Evolutionary conservation across 2,113 vertebrate species (phyloP).

Genomic region (Lepisosteus oculatus): DNA sequence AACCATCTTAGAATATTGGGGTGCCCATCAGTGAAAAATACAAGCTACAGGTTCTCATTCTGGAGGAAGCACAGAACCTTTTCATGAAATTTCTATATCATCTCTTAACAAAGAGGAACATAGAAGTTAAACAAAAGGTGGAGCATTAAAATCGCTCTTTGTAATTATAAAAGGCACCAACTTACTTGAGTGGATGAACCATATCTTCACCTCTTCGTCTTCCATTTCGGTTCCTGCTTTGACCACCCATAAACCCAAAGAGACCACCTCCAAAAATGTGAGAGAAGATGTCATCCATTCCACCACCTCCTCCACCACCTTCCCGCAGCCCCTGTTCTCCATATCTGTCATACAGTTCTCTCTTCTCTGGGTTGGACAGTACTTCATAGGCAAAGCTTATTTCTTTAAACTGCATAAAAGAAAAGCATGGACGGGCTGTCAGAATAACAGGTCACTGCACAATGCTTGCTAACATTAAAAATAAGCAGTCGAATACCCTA

Average conservation of each 20-base stretch:
- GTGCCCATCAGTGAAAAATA: too few relatives aligned
- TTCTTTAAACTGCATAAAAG: conserved; percentile 85
- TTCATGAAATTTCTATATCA: too few relatives aligned
- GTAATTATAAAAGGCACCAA: conserved; percentile 10
- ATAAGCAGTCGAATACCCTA: too few relatives aligned
- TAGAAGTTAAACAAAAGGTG: too few relatives aligned
- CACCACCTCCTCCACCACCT: conserved; percentile 86
- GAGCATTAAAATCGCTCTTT: too few relatives aligned
- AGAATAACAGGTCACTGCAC: not conserved
- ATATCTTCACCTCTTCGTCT: conserved; percentile 95
- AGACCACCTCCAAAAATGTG: conserved; percentile 97
- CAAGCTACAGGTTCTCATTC: too few relatives aligned
- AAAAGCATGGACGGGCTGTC: not conserved
- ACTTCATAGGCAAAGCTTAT: conserved; percentile 99
- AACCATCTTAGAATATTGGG: too few relatives aligned
- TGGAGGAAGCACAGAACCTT: too few relatives aligned
- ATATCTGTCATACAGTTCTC: conserved; percentile 92
- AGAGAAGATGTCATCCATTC: conserved; percentile 98
- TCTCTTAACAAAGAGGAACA: too few relatives aligned
- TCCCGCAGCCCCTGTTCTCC: conserved; percentile 95
- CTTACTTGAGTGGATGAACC: conserved; percentile 96
- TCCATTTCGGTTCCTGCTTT: conserved; percentile 88
- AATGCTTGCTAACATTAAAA: too few relatives aligned
- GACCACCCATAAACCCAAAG: conserved; percentile 95
- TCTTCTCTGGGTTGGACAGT: conserved; percentile 92